Percentiles rank a stretch among this genome's conserved stretches.
Conservation (phyloP, 2,797 vertebrate genomes). For the Myotis myotis region DNA sequence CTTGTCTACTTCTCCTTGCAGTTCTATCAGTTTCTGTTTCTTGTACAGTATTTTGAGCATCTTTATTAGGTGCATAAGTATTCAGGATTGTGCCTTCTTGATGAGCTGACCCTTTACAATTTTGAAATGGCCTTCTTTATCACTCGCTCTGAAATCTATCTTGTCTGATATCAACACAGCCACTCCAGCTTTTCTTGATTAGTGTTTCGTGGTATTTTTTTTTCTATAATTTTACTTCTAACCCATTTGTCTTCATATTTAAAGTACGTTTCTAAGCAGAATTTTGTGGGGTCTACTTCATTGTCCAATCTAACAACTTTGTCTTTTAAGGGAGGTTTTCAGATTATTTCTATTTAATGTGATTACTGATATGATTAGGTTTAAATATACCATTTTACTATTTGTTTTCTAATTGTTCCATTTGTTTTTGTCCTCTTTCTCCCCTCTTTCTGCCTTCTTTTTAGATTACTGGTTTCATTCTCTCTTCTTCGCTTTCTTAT, state of each 20-base stretch:
- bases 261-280: background rate
- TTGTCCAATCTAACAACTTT: background rate
- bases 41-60: background rate
- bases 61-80: background rate
- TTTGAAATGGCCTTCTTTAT: background rate
- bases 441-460: background rate
- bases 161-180: background rate
- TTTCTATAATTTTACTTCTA: background rate
- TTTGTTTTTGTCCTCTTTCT: background rate
- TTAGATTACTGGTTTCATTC: background rate
- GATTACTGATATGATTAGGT: background rate
- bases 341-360: background rate
- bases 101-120: background rate
- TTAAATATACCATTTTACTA: background rate
- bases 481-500: background rate
- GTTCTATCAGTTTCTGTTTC: background rate
- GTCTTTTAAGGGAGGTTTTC: background rate
- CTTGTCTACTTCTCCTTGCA: background rate
- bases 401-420: slow-evolving; percentile 9
- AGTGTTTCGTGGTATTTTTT: background rate
- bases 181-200: background rate
- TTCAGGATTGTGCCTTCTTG: background rate
- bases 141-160: background rate
- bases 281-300: background rate
- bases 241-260: background rate